Percentiles rank a stretch among this genome's conserved stretches.
phyloP scores from a whole-genome alignment of 2,797 vertebrate species.

The Acanthurus lineatus region DNA sequence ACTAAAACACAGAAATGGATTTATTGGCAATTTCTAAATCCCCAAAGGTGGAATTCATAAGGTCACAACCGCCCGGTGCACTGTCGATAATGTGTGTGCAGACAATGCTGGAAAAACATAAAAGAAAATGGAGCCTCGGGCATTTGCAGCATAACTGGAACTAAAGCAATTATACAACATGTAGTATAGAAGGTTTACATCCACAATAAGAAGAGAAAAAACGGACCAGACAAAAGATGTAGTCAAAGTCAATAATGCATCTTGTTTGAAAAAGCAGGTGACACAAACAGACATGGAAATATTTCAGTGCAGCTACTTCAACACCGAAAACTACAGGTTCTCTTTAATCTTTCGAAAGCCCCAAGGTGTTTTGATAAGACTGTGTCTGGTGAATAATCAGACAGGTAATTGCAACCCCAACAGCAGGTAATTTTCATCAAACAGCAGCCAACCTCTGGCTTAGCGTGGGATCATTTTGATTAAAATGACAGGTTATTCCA shows the following conservation, averaged over 20 bases:
- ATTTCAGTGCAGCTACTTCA: constrained; percentile 50
- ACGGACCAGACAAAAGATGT: background rate
- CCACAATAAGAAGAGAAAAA: background rate
- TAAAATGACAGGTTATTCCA: constrained; percentile 72
- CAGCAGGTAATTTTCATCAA: constrained; percentile 74
- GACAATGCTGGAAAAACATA: constrained; percentile 38
- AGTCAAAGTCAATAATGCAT: constrained; percentile 22
- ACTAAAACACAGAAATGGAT: constrained; percentile 62
- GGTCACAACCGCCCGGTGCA: constrained; percentile 35
- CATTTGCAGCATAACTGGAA: constrained; percentile 25
- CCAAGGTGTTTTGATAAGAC: constrained; percentile 52
- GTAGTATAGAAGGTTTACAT: background rate
- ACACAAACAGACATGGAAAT: constrained; percentile 54
- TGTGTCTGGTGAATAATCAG: constrained; percentile 64
- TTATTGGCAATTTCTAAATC: constrained; percentile 59
- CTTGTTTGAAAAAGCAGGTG: constrained; percentile 34
- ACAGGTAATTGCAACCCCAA: constrained; percentile 61
- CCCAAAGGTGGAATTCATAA: constrained; percentile 44
- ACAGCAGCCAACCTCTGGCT: constrained; percentile 49
- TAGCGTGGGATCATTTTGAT: constrained; percentile 53
- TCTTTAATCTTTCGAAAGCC: constrained; percentile 52
- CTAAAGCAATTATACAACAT: constrained; percentile 29
- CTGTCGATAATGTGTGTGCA: constrained; percentile 22
- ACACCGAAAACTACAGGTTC: constrained; percentile 40
- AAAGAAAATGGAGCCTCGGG: constrained; percentile 45